phyloP scores from a whole-genome alignment of 1,140 invertebrate genomes.

The Lutraria rhynchaena region DNA sequence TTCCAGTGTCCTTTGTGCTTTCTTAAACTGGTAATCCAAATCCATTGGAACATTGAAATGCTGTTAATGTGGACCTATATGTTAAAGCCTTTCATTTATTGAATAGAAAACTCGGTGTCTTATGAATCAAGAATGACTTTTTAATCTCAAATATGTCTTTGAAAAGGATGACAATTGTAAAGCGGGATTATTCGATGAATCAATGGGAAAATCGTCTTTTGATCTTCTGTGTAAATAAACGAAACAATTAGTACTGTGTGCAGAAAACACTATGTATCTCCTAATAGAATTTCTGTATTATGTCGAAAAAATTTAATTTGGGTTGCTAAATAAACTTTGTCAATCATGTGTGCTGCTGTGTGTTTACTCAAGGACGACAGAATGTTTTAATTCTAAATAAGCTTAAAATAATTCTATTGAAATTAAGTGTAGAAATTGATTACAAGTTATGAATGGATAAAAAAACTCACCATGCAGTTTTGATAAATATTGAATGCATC shows the following conservation, averaged over 20 bases:
- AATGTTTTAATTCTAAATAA: constrained; percentile 37
- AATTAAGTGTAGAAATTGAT: constrained; percentile 16
- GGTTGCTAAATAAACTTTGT: no score
- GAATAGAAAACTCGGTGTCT: not conserved
- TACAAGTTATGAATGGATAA: not conserved
- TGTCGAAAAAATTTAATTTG: not conserved
- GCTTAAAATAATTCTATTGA: constrained; percentile 32
- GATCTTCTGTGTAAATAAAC: constrained; percentile 36
- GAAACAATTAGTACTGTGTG: constrained; percentile 29
- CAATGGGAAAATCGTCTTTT: constrained; percentile 15
- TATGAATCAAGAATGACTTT: constrained; percentile 44
- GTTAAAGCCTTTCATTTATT: no score
- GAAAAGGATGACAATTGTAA: not conserved
- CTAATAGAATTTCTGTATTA: not conserved
- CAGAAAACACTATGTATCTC: constrained; percentile 15
- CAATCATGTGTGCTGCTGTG: no score
- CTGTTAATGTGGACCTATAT: constrained; percentile 28
- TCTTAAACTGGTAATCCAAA: no score
- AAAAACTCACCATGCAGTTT: no score
- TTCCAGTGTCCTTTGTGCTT: no score
- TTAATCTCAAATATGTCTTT: constrained; percentile 44
- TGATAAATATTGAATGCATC: no score
- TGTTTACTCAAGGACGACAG: no score
- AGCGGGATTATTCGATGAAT: not conserved
- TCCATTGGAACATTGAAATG: no score